Evolutionary conservation across 2,797 vertebrate species (phyloP).

Genomic region (Siniperca scherzeri): DNA sequence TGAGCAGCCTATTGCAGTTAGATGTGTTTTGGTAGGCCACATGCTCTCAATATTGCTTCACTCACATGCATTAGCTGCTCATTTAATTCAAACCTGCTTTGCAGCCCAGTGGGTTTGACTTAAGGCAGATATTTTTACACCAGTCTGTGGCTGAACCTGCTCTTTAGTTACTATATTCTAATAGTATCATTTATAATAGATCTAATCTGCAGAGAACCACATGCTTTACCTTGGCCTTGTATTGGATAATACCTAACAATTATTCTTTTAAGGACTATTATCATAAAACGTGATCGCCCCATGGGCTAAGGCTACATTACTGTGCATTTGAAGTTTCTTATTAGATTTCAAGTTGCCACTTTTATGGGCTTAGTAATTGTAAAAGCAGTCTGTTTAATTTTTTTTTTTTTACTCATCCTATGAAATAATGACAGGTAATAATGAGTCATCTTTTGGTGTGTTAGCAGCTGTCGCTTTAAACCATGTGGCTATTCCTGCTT

Average conservation of each 20-base stretch:
- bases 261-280: neutral
- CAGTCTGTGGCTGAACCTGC: neutral
- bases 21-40: neutral
- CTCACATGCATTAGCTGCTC: neutral
- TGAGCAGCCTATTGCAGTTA: slow-evolving; percentile 20
- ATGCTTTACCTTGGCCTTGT: neutral
- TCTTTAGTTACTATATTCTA: neutral
- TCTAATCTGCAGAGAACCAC: neutral
- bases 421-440: neutral
- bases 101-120: neutral
- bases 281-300: neutral
- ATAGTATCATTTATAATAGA: neutral
- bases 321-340: neutral
- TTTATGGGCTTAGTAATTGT: neutral
- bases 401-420: neutral
- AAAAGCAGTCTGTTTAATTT: neutral
- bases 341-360: neutral
- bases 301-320: neutral
- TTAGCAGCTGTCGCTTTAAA: slow-evolving; percentile 50
- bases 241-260: neutral
- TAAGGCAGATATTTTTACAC: neutral
- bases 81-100: neutral
- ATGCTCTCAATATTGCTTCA: neutral
- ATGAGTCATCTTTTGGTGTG: neutral
- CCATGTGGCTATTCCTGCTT: slow-evolving; percentile 9